A percentile compares a stretch with the other conserved stretches of the same genome.
Conservation (phyloP, 2,797 vertebrate species). For the Chelidonichthys spinosus region DNA sequence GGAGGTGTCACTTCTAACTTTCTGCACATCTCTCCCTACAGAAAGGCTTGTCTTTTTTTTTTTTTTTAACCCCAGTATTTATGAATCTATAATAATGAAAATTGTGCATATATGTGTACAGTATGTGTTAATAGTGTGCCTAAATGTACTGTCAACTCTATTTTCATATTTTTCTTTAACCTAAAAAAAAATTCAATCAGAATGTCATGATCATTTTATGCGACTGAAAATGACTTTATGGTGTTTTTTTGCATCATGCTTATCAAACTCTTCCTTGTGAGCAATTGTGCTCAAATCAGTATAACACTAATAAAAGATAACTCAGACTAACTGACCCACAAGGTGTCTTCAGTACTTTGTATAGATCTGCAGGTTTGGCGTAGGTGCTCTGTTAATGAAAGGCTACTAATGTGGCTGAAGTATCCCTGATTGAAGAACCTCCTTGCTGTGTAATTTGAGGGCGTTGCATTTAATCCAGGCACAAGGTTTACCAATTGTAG, state of each 20-base stretch:
- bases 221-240: conserved; percentile 84
- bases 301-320: conserved; percentile 98
- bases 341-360: conserved; percentile 28
- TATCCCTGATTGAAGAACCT: neutral
- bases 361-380: neutral
- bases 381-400: neutral
- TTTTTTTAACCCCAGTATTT: conserved; percentile 79
- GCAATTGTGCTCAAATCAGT: conserved; percentile 88
- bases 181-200: conserved; percentile 81
- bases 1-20: conserved; percentile 67
- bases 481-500: no score
- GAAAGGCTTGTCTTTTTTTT: conserved; percentile 63
- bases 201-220: conserved; percentile 90
- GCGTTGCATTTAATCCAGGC: neutral
- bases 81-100: conserved; percentile 81
- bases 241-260: conserved; percentile 90
- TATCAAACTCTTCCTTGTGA: conserved; percentile 89
- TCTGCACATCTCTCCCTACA: conserved; percentile 71
- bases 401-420: neutral
- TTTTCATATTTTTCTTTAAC: conserved; percentile 91
- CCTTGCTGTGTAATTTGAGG: neutral
- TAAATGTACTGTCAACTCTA: conserved; percentile 94
- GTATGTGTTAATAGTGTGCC: conserved; percentile 97
- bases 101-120: conserved; percentile 91
- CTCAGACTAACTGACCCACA: conserved; percentile 81